These are phyloP conservation scores for Recurvirostra avosetta DNA, from an alignment of 2,113 vertebrate genomes.

Conservation along the genomic window DNA sequence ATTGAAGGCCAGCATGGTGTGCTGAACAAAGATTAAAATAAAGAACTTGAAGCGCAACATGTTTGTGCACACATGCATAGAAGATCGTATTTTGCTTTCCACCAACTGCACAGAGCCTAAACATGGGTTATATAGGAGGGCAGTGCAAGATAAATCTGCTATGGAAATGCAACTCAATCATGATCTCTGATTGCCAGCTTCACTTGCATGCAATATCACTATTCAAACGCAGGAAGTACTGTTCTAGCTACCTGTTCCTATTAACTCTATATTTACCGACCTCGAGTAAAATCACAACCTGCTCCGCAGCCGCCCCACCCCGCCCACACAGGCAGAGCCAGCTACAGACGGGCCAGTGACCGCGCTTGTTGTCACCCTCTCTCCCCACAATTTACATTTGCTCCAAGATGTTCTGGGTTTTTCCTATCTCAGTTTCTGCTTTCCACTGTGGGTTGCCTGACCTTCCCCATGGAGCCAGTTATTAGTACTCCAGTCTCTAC, in stretches of 20 bases:
- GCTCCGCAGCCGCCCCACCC: neutral
- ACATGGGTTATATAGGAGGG: neutral
- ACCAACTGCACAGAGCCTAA: neutral
- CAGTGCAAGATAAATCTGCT: neutral
- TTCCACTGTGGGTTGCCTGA: slow-evolving; percentile 40
- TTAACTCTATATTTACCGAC: neutral
- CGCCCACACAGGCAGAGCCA: neutral
- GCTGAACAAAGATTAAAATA: neutral
- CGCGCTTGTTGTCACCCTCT: neutral
- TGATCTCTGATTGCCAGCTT: neutral
- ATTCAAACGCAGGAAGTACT: neutral
- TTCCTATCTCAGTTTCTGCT: slow-evolving; percentile 59
- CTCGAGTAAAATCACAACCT: neutral
- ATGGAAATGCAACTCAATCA: neutral
- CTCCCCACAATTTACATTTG: neutral
- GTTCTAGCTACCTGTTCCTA: neutral
- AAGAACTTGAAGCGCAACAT: neutral
- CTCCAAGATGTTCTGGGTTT: neutral
- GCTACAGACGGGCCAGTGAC: neutral
- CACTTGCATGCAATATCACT: neutral
- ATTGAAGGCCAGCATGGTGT: neutral
- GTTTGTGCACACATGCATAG: neutral
- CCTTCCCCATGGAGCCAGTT: slow-evolving; percentile 18
- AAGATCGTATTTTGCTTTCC: neutral
- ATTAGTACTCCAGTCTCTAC: slow-evolving; percentile 47